Conservation (phyloP, 2,797 vertebrate genomes). For the Hafferia zeledoni region DNA sequence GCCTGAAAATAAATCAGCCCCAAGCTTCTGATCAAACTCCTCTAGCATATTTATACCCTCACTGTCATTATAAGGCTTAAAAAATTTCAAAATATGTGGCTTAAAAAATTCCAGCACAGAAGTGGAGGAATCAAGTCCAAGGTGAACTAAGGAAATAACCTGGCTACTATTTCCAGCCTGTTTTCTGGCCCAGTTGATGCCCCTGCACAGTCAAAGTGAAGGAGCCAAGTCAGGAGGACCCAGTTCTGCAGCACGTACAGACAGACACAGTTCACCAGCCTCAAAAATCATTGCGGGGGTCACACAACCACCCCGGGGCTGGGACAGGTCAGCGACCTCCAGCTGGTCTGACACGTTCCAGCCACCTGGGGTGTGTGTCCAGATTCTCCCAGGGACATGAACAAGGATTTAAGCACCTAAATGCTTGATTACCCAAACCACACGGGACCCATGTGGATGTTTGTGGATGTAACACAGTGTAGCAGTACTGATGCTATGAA, state of each 20-base stretch:
- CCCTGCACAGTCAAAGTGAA: background rate
- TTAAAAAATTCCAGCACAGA: background rate
- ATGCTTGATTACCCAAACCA: background rate
- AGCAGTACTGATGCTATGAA: background rate
- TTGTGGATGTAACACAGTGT: background rate
- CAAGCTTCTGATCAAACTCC: background rate
- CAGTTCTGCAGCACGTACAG: background rate
- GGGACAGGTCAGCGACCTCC: fast-evolving
- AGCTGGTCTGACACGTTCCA: background rate
- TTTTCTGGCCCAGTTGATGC: fast-evolving
- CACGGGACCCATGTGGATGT: fast-evolving
- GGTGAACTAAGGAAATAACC: background rate
- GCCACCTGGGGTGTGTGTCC: background rate
- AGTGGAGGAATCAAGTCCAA: background rate
- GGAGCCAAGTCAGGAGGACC: background rate
- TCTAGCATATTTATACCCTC: background rate
- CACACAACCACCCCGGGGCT: background rate
- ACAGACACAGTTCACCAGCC: background rate
- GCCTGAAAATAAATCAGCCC: background rate
- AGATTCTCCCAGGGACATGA: background rate
- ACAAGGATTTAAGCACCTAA: background rate
- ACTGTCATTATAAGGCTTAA: background rate
- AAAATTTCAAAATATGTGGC: background rate
- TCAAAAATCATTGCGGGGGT: background rate
- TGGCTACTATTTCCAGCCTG: background rate